Conservation (phyloP, 1,140 invertebrate genomes). For the Wiebesia pumilae region DNA sequence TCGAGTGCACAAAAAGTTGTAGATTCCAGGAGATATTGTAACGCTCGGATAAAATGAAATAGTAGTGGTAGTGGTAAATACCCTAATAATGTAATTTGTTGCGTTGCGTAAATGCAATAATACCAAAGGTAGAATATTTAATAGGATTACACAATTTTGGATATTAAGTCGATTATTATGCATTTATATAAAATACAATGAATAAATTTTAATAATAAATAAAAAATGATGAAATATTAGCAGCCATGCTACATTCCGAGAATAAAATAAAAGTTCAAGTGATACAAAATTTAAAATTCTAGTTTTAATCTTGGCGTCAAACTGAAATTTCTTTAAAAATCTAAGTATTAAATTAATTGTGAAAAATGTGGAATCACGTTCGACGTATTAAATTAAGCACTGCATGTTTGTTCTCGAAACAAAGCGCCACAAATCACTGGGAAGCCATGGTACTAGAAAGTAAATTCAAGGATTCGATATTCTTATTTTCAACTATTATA, state of each 20-base stretch:
- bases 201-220: neutral
- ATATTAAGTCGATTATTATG: neutral
- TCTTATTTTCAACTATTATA: neutral
- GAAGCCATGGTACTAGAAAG: neutral
- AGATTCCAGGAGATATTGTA: neutral
- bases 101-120: conserved; percentile 2
- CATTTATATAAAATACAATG: neutral
- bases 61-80: neutral
- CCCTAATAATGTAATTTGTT: neutral
- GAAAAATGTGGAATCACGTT: no score
- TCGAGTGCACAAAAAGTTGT: neutral
- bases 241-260: no score
- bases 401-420: no score
- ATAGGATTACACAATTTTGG: neutral
- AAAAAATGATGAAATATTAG: no score
- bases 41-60: neutral
- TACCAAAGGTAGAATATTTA: neutral
- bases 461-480: neutral
- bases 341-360: no score
- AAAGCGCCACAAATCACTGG: no score
- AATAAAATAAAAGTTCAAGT: no score
- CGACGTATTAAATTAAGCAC: no score
- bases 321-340: no score
- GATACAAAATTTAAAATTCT: no score
- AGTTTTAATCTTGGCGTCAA: no score